A percentile compares a stretch with the other conserved stretches of the same genome.
Conservation (phyloP, 2,888 invertebrate species). For the Caenorhabditis panamensis region DNA sequence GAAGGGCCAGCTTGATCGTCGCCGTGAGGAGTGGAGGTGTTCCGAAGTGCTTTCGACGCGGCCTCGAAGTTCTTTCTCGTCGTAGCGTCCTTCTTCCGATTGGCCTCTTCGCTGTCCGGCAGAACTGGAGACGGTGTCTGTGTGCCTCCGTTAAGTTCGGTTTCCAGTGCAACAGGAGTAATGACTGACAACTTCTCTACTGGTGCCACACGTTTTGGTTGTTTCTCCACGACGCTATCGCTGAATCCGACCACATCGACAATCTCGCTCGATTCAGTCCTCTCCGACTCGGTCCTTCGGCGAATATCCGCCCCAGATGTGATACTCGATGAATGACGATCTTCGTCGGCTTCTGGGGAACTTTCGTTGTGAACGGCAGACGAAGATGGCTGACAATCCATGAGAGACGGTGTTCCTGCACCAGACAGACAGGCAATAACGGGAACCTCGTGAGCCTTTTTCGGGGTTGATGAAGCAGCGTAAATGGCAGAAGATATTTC, state of each 20-base stretch:
- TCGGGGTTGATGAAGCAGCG: no score
- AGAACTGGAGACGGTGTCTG: conserved; percentile 12
- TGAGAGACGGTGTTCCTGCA: no score
- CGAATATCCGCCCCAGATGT: conserved; percentile 14
- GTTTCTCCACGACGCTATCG: not conserved
- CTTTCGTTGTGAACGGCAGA: no score
- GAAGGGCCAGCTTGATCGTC: no score
- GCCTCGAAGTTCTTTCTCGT: not conserved
- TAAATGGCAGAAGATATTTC: no score
- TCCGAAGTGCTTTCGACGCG: not conserved
- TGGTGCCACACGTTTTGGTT: not conserved
- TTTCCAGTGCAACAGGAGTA: not conserved
- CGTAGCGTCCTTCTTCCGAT: not conserved
- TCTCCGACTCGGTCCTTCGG: conserved; percentile 25
- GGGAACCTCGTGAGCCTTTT: no score
- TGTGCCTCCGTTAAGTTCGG: not conserved
- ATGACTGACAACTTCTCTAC: not conserved
- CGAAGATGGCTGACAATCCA: no score
- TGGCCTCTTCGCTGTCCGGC: not conserved
- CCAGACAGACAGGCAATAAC: no score
- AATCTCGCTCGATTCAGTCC: no score
- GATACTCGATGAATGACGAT: conserved; percentile 37
- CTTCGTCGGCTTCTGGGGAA: conserved; percentile 21
- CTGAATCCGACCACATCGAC: conserved; percentile 17
- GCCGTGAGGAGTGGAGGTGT: not conserved